A percentile compares a stretch with the other conserved stretches of the same genome.
These are phyloP conservation scores for Euproctis similis DNA, from an alignment of 2,888 invertebrate genomes.

Conservation along the genomic window DNA sequence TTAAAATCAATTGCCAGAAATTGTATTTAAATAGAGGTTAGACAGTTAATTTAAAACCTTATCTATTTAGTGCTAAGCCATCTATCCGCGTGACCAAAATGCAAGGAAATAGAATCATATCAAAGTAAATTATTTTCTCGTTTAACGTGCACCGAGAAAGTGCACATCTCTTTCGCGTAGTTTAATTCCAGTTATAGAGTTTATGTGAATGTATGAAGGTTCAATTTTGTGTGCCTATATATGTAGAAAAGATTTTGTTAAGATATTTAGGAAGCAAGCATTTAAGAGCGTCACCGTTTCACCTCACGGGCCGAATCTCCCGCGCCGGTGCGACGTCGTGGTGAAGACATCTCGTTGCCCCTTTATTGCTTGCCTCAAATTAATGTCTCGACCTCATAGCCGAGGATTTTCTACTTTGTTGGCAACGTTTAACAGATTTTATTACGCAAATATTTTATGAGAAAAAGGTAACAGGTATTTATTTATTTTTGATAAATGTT, in stretches of 20 bases:
- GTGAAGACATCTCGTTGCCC: constrained; percentile 62
- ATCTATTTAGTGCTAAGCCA: constrained; percentile 36
- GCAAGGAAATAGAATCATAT: constrained; percentile 55
- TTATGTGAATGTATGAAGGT: constrained; percentile 40
- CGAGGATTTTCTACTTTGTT: constrained; percentile 64
- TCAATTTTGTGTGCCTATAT: constrained; percentile 38
- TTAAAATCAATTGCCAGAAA: constrained; percentile 72
- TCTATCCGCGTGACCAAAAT: constrained; percentile 34
- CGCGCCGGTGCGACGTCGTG: constrained; percentile 23
- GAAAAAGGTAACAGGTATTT: constrained; percentile 36
- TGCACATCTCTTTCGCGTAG: constrained; percentile 43
- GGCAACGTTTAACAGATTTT: constrained; percentile 60
- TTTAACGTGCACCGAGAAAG: constrained; percentile 55
- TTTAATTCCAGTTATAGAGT: constrained; percentile 30
- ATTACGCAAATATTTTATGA: constrained; percentile 57
- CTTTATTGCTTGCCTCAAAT: constrained; percentile 73
- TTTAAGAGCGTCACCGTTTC: constrained; percentile 56
- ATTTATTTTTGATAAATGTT: constrained; percentile 23
- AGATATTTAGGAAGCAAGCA: constrained; percentile 62
- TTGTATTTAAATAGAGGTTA: constrained; percentile 42
- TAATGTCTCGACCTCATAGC: constrained; percentile 65
- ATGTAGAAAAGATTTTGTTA: constrained; percentile 51
- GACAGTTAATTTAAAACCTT: constrained; percentile 35
- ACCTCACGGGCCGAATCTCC: constrained; percentile 30
- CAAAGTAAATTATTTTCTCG: constrained; percentile 68